Conservation (phyloP, 92 coral and sea anemone genomes). For the Anthopleura xanthogrammica region DNA sequence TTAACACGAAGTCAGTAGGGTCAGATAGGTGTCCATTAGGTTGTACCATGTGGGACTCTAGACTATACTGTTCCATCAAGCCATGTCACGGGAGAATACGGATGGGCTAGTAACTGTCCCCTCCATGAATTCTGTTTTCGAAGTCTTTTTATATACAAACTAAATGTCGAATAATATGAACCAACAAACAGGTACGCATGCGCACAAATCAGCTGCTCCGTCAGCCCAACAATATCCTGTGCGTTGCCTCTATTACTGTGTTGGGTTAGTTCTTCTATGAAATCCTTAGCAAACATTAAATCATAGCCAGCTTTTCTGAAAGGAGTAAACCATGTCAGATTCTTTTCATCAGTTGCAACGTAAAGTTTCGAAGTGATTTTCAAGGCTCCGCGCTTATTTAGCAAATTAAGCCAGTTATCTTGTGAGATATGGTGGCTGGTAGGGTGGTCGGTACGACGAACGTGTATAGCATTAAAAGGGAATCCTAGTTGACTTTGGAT, state of each 20-base stretch:
- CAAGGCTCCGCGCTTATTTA: slow-evolving; percentile 47
- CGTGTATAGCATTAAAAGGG: slow-evolving; percentile 84
- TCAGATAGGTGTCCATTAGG: no score
- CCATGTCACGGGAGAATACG: slow-evolving; percentile 63
- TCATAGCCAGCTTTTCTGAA: slow-evolving; percentile 76
- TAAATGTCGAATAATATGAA: slow-evolving; percentile 90
- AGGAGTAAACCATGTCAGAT: slow-evolving; percentile 84
- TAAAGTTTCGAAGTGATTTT: slow-evolving; percentile 67
- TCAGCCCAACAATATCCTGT: slow-evolving; percentile 81
- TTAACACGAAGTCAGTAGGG: no score
- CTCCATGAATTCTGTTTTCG: slow-evolving; percentile 69
- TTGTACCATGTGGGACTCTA: no score
- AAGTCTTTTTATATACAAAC: slow-evolving; percentile 67
- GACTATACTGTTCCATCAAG: background rate
- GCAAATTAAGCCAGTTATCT: slow-evolving; percentile 55
- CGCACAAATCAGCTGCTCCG: slow-evolving; percentile 88
- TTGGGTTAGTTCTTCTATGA: slow-evolving; percentile 22
- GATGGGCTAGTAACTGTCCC: slow-evolving; percentile 46
- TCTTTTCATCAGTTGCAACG: slow-evolving; percentile 86
- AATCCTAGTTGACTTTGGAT: slow-evolving; percentile 41
- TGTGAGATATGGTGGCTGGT: slow-evolving; percentile 50
- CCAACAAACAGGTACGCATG: slow-evolving; percentile 75
- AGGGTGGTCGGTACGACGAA: slow-evolving; percentile 86
- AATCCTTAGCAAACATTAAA: slow-evolving; percentile 71
- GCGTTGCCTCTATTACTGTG: background rate